Conservation (phyloP, 2,113 vertebrate genomes). For the Pituophis catenifer region DNA sequence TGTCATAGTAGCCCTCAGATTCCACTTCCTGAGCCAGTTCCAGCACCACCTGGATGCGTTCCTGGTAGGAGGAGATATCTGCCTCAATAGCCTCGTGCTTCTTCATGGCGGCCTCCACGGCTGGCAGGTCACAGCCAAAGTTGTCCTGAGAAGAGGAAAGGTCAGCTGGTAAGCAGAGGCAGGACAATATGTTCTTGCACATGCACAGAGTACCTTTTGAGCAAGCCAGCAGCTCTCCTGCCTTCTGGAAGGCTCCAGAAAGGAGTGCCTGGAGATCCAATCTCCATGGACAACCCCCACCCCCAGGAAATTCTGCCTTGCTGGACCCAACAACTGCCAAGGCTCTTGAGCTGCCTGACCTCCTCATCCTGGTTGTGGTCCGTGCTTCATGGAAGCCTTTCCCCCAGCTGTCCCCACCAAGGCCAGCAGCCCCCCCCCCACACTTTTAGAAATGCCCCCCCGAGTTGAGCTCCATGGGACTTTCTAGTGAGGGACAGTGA, state of each 20-base stretch:
- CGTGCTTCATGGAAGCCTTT: not conserved
- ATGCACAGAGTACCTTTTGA: not conserved
- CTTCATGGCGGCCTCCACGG: slow-evolving; percentile 95
- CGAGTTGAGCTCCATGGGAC: not conserved
- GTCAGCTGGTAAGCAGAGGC: fast-evolving
- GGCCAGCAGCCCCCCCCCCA: not conserved
- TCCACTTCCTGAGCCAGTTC: slow-evolving; percentile 87
- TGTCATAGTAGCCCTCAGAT: slow-evolving; percentile 86
- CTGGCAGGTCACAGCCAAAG: slow-evolving; percentile 92
- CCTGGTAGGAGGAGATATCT: slow-evolving; percentile 91
- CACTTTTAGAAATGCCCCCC: not conserved
- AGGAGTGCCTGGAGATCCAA: not conserved
- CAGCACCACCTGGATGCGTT: slow-evolving; percentile 86
- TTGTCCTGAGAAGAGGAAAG: slow-evolving; percentile 78
- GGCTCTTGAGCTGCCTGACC: not conserved
- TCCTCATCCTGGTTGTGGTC: not conserved
- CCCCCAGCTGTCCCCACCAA: not conserved
- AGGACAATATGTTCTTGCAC: fast-evolving
- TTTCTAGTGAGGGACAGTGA: not conserved
- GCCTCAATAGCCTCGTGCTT: slow-evolving; percentile 97
- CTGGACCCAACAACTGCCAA: not conserved
- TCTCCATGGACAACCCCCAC: not conserved
- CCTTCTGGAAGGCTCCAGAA: not conserved
- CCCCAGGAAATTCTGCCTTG: not conserved
- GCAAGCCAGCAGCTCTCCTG: no score